Percentiles rank a stretch among this genome's conserved stretches.
phyloP scores from a whole-genome alignment of 2,888 invertebrate genomes.

The Prostheceraeus crozeri region DNA sequence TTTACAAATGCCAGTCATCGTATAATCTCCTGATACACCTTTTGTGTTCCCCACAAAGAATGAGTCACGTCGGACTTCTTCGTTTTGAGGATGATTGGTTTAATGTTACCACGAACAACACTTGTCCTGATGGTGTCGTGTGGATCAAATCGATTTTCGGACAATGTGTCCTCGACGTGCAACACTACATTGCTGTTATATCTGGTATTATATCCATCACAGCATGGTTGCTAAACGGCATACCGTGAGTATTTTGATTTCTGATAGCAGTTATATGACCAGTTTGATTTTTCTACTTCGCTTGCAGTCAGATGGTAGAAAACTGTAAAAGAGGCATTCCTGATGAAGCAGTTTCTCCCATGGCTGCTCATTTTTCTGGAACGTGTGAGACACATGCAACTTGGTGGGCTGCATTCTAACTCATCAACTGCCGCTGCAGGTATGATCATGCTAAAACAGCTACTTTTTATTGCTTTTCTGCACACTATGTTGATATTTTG shows the following conservation, averaged over 20 bases:
- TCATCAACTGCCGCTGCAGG: slow-evolving; percentile 48
- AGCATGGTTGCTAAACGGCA: slow-evolving; percentile 45
- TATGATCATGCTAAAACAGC: too few species aligned
- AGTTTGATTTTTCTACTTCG: too few species aligned
- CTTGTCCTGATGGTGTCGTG: not conserved
- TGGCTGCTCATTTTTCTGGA: slow-evolving; percentile 57
- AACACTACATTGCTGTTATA: slow-evolving; percentile 44
- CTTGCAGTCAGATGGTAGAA: slow-evolving; percentile 46
- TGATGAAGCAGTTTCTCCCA: slow-evolving; percentile 55
- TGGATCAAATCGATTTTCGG: too few species aligned
- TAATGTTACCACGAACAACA: not conserved
- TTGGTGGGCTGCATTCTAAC: slow-evolving; percentile 56
- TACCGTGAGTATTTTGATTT: slow-evolving; percentile 47
- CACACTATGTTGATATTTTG: too few species aligned
- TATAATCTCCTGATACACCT: too few species aligned
- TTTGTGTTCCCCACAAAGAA: too few species aligned
- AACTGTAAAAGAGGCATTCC: slow-evolving; percentile 46
- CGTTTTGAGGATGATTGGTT: too few species aligned
- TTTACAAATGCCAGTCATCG: too few species aligned
- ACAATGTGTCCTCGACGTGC: slow-evolving; percentile 44
- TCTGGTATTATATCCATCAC: slow-evolving; percentile 45
- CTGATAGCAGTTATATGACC: too few species aligned
- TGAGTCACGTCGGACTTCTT: too few species aligned
- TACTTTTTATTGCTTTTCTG: too few species aligned
- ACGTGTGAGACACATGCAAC: slow-evolving; percentile 56